These are phyloP conservation scores for Sthenelais limicola DNA, from an alignment of 2,888 invertebrate species.

Conservation along the genomic window DNA sequence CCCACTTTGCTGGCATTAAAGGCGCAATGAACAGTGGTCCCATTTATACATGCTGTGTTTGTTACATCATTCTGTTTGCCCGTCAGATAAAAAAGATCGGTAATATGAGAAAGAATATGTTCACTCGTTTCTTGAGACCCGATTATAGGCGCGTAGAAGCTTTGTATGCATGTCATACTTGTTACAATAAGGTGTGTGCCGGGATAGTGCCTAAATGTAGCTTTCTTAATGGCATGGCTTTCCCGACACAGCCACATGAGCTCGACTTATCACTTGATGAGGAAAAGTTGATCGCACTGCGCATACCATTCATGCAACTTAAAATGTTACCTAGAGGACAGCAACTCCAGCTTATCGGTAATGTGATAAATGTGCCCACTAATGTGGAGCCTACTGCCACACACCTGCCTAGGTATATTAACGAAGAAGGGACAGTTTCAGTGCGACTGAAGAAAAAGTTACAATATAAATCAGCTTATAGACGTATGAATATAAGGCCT, in stretches of 20 bases:
- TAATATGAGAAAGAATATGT: no score
- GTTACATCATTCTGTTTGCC: no score
- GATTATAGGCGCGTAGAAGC: no score
- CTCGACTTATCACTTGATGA: neutral
- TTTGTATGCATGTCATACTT: no score
- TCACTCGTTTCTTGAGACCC: no score
- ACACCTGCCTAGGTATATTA: neutral
- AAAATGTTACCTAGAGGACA: neutral
- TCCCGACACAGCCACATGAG: neutral
- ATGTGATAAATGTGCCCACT: neutral
- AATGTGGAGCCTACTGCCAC: neutral
- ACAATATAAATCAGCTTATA: neutral
- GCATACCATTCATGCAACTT: neutral
- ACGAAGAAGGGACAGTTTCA: neutral
- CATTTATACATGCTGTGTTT: no score
- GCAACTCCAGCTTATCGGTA: no score
- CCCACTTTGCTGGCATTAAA: no score
- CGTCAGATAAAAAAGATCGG: no score
- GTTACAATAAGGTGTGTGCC: no score
- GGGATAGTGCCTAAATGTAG: no score
- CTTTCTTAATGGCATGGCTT: neutral
- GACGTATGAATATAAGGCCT: neutral
- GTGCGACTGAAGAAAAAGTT: neutral
- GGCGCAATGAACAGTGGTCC: no score
- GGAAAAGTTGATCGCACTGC: neutral